phyloP scores from a whole-genome alignment of 1,140 invertebrate species.

The Neodiprion pinetum region DNA sequence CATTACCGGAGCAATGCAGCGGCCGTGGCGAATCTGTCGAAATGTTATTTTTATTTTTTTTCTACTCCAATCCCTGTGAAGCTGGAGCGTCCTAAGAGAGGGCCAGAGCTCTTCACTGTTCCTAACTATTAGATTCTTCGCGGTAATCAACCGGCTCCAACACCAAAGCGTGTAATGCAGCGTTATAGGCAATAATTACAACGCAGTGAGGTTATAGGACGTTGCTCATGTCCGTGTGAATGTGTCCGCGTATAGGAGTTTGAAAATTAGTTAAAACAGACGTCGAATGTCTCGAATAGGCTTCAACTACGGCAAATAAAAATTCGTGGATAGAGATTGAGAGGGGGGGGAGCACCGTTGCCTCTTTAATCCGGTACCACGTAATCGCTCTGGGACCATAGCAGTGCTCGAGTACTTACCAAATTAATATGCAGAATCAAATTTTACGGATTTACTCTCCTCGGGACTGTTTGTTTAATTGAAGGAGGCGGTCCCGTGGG shows the following conservation, averaged over 20 bases:
- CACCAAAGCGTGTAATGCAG: not conserved
- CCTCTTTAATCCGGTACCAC: not conserved
- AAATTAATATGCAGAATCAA: slow-evolving; percentile 41
- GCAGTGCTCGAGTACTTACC: not conserved
- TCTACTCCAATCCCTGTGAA: too few relatives aligned
- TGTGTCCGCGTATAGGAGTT: too few relatives aligned
- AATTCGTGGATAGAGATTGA: not conserved
- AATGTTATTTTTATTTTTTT: not conserved
- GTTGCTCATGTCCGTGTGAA: too few relatives aligned
- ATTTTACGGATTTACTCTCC: slow-evolving; percentile 33
- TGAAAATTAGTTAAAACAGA: too few relatives aligned
- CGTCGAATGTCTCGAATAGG: too few relatives aligned
- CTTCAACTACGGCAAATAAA: not conserved
- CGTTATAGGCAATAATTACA: not conserved
- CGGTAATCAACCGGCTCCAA: not conserved
- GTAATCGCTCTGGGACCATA: not conserved
- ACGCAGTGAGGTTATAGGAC: not conserved
- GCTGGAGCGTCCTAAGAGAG: too few relatives aligned
- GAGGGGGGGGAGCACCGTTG: not conserved
- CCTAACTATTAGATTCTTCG: slow-evolving; percentile 3
- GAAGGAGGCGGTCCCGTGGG: slow-evolving; percentile 28
- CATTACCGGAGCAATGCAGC: not conserved
- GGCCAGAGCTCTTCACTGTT: not conserved
- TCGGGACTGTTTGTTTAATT: slow-evolving; percentile 44
- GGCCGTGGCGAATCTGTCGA: not conserved